Evolutionary conservation across 2,888 invertebrate genomes (phyloP), one percentile per base, ranked within the genome.

Genomic region (Clepsis dumicolana): DNA sequence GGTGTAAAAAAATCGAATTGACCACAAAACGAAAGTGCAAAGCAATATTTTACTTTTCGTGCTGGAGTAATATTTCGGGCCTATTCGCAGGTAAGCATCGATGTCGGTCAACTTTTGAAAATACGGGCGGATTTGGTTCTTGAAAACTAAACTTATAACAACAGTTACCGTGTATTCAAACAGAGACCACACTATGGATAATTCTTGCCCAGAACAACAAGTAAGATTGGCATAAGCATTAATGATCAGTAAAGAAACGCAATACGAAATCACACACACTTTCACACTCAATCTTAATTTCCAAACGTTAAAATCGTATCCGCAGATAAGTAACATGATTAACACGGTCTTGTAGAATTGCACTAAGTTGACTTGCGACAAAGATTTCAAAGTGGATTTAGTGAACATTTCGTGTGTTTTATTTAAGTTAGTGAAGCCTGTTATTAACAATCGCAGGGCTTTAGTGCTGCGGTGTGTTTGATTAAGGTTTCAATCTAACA

Each of bases 301-400:
- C 62, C 82, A 86, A 8, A 83, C 75, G 67, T 83, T 82, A 7
- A 86, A 89, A 74, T 91, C 85, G 64, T 84, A 90, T 0, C 92
- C 92, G 68, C 85, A 87, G 1, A 89, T 71, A 0, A 88, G 69
- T 14, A 92, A 73, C 10, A 81, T 25, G 1, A 85, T 70, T 0
- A 91, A 64, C 16, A 90, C 73, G 0, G 81, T 76, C 54, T 80
- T 80, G 60, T 86, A 89, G 5, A 85, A 72, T 14, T 71, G 57
- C 1, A 79, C 72, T 25, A 85, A 71, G 53, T 68, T 65, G 72
- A 65, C 52, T 76, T 72, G 70, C 71, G 65, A 59, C 57, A 56
- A 24, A 38, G 64, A 50, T 75, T 48, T 72, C 12, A 35, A 3
- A 1, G 12, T 48, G 12, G 56, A 50, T 56, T 78, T 76, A 12